phyloP scores from a whole-genome alignment of 2,113 vertebrate genomes.

The Rhynchopsitta pachyrhyncha region DNA sequence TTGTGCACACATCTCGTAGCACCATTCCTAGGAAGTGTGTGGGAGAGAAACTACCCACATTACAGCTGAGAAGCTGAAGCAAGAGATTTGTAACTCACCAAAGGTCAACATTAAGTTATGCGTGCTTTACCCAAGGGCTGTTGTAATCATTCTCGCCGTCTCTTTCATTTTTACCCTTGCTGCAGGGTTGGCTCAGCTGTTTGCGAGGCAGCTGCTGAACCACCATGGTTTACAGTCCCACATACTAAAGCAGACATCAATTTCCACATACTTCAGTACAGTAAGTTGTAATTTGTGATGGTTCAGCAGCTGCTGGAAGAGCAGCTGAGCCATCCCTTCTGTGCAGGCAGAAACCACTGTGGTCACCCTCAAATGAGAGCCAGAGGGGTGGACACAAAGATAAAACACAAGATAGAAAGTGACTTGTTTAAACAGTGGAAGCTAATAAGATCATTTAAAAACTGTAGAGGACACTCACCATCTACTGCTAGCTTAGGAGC shows the following conservation, averaged over 20 bases:
- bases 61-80: neutral
- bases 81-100: neutral
- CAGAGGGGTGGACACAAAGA: rapidly evolving
- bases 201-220: conserved; percentile 30
- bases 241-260: conserved; percentile 36
- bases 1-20: neutral
- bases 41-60: neutral
- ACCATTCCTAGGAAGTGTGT: conserved; percentile 4
- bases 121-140: neutral
- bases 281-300: conserved; percentile 38
- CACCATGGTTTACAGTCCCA: neutral
- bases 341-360: neutral
- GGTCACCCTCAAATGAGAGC: neutral
- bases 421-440: neutral
- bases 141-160: neutral
- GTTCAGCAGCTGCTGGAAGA: conserved; percentile 52
- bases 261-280: conserved; percentile 49
- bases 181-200: conserved; percentile 56
- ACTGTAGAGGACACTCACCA: neutral
- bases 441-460: neutral
- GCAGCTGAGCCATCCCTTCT: conserved; percentile 62
- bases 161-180: conserved; percentile 2
- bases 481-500: neutral
- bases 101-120: conserved; percentile 7
- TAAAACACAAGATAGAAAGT: neutral